Percentiles rank a stretch among this genome's conserved stretches.
Evolutionary conservation across 2,888 invertebrate species (phyloP).

Genomic region (Patella ulyssiponensis): DNA sequence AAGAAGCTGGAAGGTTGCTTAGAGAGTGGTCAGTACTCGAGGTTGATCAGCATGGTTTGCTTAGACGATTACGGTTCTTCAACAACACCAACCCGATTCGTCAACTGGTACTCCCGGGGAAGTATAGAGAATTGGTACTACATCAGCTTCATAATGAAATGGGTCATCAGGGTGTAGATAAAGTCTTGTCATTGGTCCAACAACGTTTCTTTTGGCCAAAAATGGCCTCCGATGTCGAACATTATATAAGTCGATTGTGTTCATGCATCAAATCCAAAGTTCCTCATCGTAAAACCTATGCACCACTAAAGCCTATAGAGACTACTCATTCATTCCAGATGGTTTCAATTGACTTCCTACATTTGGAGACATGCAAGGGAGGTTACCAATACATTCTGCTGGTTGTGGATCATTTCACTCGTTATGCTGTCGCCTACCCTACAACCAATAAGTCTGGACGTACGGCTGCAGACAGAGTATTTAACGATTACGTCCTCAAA

Average conservation of each 20-base stretch:
- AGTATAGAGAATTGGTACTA: constrained; percentile 16
- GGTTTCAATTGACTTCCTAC: too few species aligned
- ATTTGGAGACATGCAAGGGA: too few species aligned
- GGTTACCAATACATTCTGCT: constrained; percentile 19
- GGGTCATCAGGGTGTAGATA: too few species aligned
- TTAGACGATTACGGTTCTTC: neutral
- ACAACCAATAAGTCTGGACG: constrained; percentile 22
- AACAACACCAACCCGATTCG: neutral
- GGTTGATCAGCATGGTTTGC: constrained; percentile 10
- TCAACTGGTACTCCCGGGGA: constrained; percentile 28
- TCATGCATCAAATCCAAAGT: too few species aligned
- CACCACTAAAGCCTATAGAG: too few species aligned
- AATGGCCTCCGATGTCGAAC: too few species aligned
- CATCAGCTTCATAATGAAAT: constrained; percentile 27
- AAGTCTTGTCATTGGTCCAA: too few species aligned
- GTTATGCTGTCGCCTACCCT: constrained; percentile 18
- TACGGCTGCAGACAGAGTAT: constrained; percentile 40
- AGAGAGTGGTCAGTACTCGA: constrained; percentile 20
- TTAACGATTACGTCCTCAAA: constrained; percentile 36
- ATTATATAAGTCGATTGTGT: too few species aligned
- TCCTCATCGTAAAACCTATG: too few species aligned
- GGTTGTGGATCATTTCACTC: constrained; percentile 21
- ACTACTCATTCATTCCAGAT: too few species aligned
- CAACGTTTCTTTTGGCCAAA: too few species aligned
- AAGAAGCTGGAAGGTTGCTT: constrained; percentile 4